Evolutionary conservation across 2,113 vertebrate species (phyloP), one percentile per base, ranked within the genome.

Genomic region (Muntiacus muntjak): DNA sequence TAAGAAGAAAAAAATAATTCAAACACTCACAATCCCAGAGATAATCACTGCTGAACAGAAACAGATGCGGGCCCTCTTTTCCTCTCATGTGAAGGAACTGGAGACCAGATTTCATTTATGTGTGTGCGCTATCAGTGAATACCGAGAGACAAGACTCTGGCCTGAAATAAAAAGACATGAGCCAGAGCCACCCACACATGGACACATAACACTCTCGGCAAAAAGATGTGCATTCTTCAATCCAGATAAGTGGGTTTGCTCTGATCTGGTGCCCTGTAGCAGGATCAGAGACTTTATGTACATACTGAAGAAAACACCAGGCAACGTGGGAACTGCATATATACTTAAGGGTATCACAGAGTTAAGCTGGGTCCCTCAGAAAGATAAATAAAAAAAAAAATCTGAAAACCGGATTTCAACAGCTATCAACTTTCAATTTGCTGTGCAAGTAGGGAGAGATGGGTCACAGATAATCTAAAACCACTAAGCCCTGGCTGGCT

Each of bases 1-100:
- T 95, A 97, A 98, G 60, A 90, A 82, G 33, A 60, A 86, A 67
- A 86, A 94, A 96, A 57, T 54, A 54, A 43, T 94, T 83, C 76
- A 45, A 58, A 93, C 89, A 93, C 28, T 84, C 95, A 52, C 62
- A 94, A 74, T 87, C 91, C 93, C 95, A 84, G 89, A 95, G 96
- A 97, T 93, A 93, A 95, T 91, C 95, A 82, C 47, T 94, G 47
- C 57, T 97, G 95, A 98, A 67, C 74, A 95, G 96, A 97, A 97
- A 96, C 97, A 97, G 97, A 93, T 98, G 94, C 36, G 33, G 81
- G 40, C 19, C 47, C 12, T 92, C 60, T 89, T 55, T 62, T 25
- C 16, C 93, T 55, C 89, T 58, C 17, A 3, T 47, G 64, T 58
- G 82, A 93, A 95, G 93, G 94, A 89, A 83, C 83, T 55, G 26